phyloP scores from a whole-genome alignment of 2,113 vertebrate genomes.

The Spermophilus dauricus region DNA sequence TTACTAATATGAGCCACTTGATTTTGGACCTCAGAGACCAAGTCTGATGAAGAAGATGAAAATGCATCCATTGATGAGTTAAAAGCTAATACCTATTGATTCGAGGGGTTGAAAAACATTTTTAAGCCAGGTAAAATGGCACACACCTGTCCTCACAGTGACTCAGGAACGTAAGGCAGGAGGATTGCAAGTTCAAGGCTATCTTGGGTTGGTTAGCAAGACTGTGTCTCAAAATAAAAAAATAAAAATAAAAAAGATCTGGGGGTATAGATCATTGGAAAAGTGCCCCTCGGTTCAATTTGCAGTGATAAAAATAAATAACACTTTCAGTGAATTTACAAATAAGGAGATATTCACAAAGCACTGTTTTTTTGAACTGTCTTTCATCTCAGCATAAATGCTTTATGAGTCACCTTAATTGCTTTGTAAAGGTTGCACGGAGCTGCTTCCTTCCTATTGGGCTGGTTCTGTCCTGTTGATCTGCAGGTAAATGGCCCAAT shows the following conservation, averaged over 20 bases:
- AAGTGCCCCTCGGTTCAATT: too few relatives aligned
- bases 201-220: too few relatives aligned
- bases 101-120: conserved; percentile 40
- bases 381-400: conserved; percentile 46
- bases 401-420: conserved; percentile 57
- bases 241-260: too few relatives aligned
- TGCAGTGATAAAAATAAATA: background rate
- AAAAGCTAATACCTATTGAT: conserved; percentile 8
- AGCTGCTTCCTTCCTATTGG: background rate
- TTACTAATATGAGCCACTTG: background rate
- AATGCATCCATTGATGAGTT: background rate
- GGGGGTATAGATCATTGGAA: too few relatives aligned
- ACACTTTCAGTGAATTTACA: conserved; percentile 33
- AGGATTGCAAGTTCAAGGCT: too few relatives aligned
- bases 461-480: background rate
- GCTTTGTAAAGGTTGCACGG: conserved; percentile 3
- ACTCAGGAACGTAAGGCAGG: too few relatives aligned
- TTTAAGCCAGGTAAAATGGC: too few relatives aligned
- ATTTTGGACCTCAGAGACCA: conserved; percentile 16
- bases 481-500: background rate
- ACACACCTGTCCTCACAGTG: too few relatives aligned
- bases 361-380: background rate
- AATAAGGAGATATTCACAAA: background rate
- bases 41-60: background rate
- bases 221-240: too few relatives aligned